Conservation (phyloP, 2,888 invertebrate genomes). For the Apantesis nais region DNA sequence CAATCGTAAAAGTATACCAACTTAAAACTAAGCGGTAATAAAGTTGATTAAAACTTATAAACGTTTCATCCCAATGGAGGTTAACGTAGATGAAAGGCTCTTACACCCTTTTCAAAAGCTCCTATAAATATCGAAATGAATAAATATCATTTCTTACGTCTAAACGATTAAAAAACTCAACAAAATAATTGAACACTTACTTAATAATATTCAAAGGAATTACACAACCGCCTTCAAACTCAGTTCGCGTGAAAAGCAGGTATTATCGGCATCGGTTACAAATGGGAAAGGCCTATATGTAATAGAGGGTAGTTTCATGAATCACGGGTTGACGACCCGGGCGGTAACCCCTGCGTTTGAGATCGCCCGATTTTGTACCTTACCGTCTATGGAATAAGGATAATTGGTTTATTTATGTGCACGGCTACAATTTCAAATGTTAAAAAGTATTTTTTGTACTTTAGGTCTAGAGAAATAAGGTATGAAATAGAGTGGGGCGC, state of each 20-base stretch:
- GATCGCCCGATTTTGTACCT: constrained; percentile 37
- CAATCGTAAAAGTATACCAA: neutral
- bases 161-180: neutral
- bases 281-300: constrained; percentile 63
- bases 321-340: constrained; percentile 69
- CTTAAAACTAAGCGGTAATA: neutral
- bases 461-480: constrained; percentile 17
- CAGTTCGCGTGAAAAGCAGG: constrained; percentile 53
- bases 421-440: constrained; percentile 9
- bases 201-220: constrained; percentile 44
- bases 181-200: constrained; percentile 7
- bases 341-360: constrained; percentile 56
- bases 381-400: constrained; percentile 35
- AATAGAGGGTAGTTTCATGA: constrained; percentile 70
- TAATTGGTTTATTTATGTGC: constrained; percentile 38
- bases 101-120: neutral
- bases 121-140: neutral
- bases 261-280: constrained; percentile 55
- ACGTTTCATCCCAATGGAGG: neutral
- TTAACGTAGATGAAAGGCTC: neutral
- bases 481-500: constrained; percentile 20
- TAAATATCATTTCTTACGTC: neutral
- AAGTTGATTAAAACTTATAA: neutral
- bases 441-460: constrained; percentile 24
- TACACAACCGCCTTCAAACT: constrained; percentile 36